phyloP scores from a whole-genome alignment of 2,113 vertebrate species.

The Crotophaga sulcirostris region DNA sequence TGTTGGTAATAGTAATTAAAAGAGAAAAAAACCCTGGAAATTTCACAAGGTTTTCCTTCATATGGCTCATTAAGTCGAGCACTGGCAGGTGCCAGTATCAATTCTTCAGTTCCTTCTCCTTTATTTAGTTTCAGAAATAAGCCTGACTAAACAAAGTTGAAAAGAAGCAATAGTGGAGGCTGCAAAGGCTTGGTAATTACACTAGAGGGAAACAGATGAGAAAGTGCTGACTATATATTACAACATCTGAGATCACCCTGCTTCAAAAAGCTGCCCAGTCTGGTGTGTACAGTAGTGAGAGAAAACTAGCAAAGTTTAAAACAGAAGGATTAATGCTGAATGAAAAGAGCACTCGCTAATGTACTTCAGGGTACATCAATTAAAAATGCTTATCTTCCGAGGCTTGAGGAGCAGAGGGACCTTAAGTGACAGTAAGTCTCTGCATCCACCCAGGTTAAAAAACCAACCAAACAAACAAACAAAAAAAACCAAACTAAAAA shows the following conservation, averaged over 20 bases:
- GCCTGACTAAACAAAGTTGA: constrained; percentile 32
- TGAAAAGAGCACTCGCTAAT: neutral
- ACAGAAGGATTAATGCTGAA: neutral
- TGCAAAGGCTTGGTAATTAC: constrained; percentile 50
- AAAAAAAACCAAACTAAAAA: too few species aligned
- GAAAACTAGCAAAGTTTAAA: neutral
- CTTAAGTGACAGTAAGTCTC: constrained; percentile 58
- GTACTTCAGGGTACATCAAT: neutral
- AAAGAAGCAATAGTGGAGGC: constrained; percentile 26
- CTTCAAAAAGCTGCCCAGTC: neutral
- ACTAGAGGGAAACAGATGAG: constrained; percentile 19
- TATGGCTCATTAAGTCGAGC: constrained; percentile 23
- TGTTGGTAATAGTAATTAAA: constrained; percentile 30
- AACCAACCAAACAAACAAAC: too few species aligned
- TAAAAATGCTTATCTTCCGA: neutral
- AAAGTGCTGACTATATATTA: constrained; percentile 37
- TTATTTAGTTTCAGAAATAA: constrained; percentile 51
- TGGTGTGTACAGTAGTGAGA: neutral
- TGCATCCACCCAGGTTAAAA: constrained; percentile 17
- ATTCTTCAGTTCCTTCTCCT: constrained; percentile 39
- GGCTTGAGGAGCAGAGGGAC: neutral
- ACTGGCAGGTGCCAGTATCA: constrained; percentile 37
- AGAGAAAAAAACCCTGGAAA: neutral
- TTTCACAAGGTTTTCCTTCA: constrained; percentile 21
- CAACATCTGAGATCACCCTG: constrained; percentile 3